Evolutionary conservation across 2,888 invertebrate genomes (phyloP).

Genomic region (Nudaria mundana): DNA sequence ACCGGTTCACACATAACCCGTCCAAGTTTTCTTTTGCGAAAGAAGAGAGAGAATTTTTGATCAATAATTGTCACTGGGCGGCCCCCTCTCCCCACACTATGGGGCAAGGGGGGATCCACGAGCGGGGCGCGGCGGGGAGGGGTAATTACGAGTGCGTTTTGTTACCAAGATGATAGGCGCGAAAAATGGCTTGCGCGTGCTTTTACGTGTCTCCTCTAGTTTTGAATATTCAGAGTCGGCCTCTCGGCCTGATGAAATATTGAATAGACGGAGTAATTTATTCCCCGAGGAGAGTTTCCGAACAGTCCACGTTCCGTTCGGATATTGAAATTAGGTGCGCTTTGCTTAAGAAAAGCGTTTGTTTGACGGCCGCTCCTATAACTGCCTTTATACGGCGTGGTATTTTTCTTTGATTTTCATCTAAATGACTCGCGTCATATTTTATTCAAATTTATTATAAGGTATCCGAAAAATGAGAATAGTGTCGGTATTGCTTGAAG

Average conservation of each 20-base stretch:
- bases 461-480: conserved; percentile 16
- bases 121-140: conserved; percentile 45
- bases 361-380: conserved; percentile 61
- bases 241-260: conserved; percentile 79
- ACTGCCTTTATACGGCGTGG: conserved; percentile 39
- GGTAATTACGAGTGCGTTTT: conserved; percentile 82
- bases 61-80: conserved; percentile 86
- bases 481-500: too few relatives aligned
- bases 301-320: conserved; percentile 72
- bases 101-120: conserved; percentile 38
- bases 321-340: conserved; percentile 81
- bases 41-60: conserved; percentile 85
- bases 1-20: conserved; percentile 79
- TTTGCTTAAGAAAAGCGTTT: conserved; percentile 75
- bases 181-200: conserved; percentile 81
- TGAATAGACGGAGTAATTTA: conserved; percentile 80
- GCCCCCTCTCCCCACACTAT: conserved; percentile 49
- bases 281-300: conserved; percentile 75
- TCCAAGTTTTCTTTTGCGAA: conserved; percentile 82
- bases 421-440: conserved; percentile 28
- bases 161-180: conserved; percentile 82
- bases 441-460: conserved; percentile 36
- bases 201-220: conserved; percentile 79
- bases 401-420: conserved; percentile 37
- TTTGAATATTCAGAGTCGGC: conserved; percentile 79